phyloP scores from a whole-genome alignment of 1,140 invertebrate genomes.

The Zaprionus davidi region DNA sequence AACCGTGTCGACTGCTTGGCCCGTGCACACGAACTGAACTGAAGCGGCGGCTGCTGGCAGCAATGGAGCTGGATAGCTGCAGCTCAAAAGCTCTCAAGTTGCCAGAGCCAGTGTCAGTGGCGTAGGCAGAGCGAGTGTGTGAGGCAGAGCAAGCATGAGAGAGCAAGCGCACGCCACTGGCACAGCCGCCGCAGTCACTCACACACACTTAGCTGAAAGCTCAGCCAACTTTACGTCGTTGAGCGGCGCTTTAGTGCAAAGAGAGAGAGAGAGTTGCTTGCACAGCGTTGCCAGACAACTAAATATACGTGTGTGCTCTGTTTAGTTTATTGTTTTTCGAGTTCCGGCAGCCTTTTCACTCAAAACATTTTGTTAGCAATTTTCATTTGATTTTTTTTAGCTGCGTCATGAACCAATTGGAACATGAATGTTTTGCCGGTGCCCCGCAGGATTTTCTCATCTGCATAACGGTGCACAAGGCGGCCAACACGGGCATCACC shows the following conservation, averaged over 20 bases:
- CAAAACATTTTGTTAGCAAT: background rate
- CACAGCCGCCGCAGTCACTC: background rate
- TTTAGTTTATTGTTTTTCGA: constrained; percentile 2
- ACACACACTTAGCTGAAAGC: constrained; percentile 53
- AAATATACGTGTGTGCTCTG: background rate
- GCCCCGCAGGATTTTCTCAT: constrained; percentile 74
- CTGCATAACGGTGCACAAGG: constrained; percentile 80
- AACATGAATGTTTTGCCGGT: constrained; percentile 68
- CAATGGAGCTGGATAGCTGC: constrained; percentile 47
- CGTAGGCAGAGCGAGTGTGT: background rate
- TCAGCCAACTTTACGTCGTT: constrained; percentile 17
- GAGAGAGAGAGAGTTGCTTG: background rate
- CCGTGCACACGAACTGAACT: constrained; percentile 63
- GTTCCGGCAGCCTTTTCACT: constrained; percentile 13
- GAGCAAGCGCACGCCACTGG: constrained; percentile 13
- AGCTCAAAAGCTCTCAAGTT: constrained; percentile 47
- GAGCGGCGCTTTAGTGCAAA: constrained; percentile 30
- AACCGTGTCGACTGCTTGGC: constrained; percentile 62
- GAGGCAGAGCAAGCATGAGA: background rate
- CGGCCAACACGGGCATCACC: constrained; percentile 57
- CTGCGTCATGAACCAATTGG: constrained; percentile 43
- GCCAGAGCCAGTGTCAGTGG: constrained; percentile 16
- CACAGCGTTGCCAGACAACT: constrained; percentile 1
- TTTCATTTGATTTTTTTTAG: background rate
- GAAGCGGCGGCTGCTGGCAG: constrained; percentile 51